Evolutionary conservation across 2,113 vertebrate species (phyloP).

Genomic region (Stercorarius parasiticus): DNA sequence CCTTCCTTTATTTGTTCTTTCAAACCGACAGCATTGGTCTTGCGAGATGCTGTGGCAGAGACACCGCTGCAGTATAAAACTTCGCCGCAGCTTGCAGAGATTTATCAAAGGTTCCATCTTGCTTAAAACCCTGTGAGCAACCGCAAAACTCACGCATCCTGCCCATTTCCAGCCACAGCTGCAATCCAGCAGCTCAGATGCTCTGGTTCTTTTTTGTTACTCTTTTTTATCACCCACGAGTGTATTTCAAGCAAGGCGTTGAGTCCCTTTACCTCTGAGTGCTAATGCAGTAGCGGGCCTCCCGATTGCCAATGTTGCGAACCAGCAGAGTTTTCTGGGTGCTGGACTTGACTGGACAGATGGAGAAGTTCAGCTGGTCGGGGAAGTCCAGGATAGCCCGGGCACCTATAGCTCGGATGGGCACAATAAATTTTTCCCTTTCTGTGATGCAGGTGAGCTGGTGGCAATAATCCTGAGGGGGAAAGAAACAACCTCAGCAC

Average conservation of each 20-base stretch:
- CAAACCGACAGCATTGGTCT: too few relatives aligned
- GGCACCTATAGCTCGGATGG: conserved; percentile 79
- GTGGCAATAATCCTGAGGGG: conserved; percentile 83
- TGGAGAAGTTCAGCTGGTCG: conserved; percentile 79
- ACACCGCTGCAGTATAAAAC: not conserved
- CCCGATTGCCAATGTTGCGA: conserved; percentile 77
- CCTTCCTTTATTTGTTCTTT: not conserved
- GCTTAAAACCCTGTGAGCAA: not conserved
- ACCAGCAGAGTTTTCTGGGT: conserved; percentile 81
- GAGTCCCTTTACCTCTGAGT: conserved; percentile 73
- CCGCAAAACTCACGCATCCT: not conserved
- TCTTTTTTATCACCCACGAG: not conserved
- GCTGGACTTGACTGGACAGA: conserved; percentile 80
- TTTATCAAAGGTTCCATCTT: not conserved
- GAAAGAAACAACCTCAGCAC: not conserved
- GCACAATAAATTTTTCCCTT: conserved; percentile 83
- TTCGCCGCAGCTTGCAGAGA: not conserved
- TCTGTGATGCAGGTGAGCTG: conserved; percentile 80
- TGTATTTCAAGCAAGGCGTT: too few relatives aligned
- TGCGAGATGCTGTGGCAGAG: not conserved
- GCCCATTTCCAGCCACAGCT: not conserved
- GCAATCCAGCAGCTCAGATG: not conserved
- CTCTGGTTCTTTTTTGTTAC: not conserved
- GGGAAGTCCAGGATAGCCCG: conserved; percentile 84
- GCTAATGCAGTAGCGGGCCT: conserved; percentile 75